Evolutionary conservation across 2,888 invertebrate genomes (phyloP), one percentile per base, ranked within the genome.

Genomic region (Ophion slaviceki): DNA sequence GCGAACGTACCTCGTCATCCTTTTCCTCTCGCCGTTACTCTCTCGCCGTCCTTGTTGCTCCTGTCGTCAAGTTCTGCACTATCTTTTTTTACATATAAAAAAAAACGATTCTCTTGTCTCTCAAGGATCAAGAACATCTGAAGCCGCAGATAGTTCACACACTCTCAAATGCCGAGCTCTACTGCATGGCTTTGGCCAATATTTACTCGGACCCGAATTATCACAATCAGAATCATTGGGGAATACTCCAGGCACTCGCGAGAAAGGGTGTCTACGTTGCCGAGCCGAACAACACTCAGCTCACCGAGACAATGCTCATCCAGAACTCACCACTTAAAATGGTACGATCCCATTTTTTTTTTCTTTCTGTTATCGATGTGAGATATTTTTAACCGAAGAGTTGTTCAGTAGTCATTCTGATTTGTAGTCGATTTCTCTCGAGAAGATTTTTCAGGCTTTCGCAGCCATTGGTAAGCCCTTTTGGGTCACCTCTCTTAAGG

Each of bases 121-220:
- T 95, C 7, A 95, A 98, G 97, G 97, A 98, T 93, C 97, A 97
- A 94, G 98, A 98, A 94, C 98, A 98, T 94, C 95, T 99, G 91
- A 99, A 99, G 94, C 99, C 99, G 77, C 97, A 97, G 93, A 97
- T 99, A 93, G 97, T 97, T 88, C 98, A 98, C 90, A 96, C 97
- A 78, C 95, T 99, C 93, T 98, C 98, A 91, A 98, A 97, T 95
- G 98, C 98, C 89, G 98, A 99, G 94, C 96, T 99, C 88, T 99
- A 99, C 95, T 99, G 99, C 95, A 95, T 97, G 94, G 98, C 99
- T 84, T 95, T 99, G 94, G 97, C 98, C 91, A 98, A 98, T 95
- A 97, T 99, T 95, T 99, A 99, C 95, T 98, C 98, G 88, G 99
- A 99, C 95, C 98, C 98, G 86, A 98, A 98, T 95, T 98, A 98